Base-by-base conservation (phyloP, 2,797 vertebrate species). In the Oreochromis grahami region DNA sequence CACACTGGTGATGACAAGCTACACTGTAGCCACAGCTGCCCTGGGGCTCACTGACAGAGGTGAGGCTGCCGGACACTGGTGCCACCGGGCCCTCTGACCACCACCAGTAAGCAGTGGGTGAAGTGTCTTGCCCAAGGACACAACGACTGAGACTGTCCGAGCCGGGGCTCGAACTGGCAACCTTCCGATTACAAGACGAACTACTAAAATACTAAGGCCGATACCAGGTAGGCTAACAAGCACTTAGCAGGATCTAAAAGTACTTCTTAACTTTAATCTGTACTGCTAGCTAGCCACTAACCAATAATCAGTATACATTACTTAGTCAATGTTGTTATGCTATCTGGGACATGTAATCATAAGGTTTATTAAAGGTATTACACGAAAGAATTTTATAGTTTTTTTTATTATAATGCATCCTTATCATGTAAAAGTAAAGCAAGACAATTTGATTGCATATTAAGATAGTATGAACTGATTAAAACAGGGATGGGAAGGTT, bases 361-460 rank as follows among this genome's bases (percentile, higher is more conserved):
- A 43, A 26, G 1, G 38, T 4, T 70, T 70, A 45, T 17, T 26
- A 9, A 26, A 70, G 21, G 21, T 26, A 26, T 17, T 45, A 43
- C 41, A 26, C 5, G 0, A 0, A 4, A 43, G 0, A 70, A 43
- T 70, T 60, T 34, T 36, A 34, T 60, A n/a, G 17, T 21, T 1
- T 32, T 32, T 17, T n/a, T 6, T 0, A 48, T 19, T 72, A 38
- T 4, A 41, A 72, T 8, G 3, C 68, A 48, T 72, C 68, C 41
- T 72, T 29, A 48, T 48, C 68, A 17, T 3, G 13, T 68, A 5
- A 24, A 43, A 21, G 38, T 68, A 68, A 13, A 6, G 10, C 41
- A 48, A 48, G 68, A 29, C 48, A 26, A 11, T 17, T 5, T 29
- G 24, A 72, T 12, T 5, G 2, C 10, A 29, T 48, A 72, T 48